Percentiles rank a stretch among this genome's conserved stretches.
These are phyloP conservation scores for Corythornis vintsioides DNA, from an alignment of 2,113 vertebrate species.

Conservation along the genomic window DNA sequence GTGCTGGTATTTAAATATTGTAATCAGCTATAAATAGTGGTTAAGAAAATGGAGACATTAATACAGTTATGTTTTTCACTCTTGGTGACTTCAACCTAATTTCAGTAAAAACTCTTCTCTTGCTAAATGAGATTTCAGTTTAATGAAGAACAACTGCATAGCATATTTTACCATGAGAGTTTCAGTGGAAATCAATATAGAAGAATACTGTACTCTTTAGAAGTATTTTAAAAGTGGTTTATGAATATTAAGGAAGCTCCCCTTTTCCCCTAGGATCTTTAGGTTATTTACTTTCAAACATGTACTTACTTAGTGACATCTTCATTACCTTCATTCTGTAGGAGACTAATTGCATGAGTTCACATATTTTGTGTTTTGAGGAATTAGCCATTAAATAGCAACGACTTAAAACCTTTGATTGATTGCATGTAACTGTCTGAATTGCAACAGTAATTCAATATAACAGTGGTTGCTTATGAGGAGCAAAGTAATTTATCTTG, in stretches of 20 bases:
- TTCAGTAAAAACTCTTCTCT: neutral
- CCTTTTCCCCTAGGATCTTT: neutral
- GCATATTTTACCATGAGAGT: neutral
- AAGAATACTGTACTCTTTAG: neutral
- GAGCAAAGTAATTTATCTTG: constrained; percentile 30
- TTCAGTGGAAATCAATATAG: neutral
- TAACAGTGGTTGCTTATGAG: constrained; percentile 8
- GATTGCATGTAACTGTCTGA: constrained; percentile 35
- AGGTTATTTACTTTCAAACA: neutral
- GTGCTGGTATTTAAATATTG: neutral
- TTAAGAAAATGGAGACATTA: neutral
- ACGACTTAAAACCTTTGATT: constrained; percentile 16
- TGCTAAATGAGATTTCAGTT: neutral
- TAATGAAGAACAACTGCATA: too few relatives aligned
- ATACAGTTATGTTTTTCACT: neutral
- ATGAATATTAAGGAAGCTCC: neutral
- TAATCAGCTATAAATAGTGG: neutral
- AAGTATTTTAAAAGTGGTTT: neutral
- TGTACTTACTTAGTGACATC: neutral
- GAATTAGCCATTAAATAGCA: constrained; percentile 42
- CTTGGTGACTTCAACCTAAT: neutral
- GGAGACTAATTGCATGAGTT: constrained; percentile 29
- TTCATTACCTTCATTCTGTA: neutral
- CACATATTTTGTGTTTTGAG: constrained; percentile 27
- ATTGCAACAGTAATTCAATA: neutral